phyloP scores from a whole-genome alignment of 92 coral and sea anemone genomes.

The Bergia sp. region DNA sequence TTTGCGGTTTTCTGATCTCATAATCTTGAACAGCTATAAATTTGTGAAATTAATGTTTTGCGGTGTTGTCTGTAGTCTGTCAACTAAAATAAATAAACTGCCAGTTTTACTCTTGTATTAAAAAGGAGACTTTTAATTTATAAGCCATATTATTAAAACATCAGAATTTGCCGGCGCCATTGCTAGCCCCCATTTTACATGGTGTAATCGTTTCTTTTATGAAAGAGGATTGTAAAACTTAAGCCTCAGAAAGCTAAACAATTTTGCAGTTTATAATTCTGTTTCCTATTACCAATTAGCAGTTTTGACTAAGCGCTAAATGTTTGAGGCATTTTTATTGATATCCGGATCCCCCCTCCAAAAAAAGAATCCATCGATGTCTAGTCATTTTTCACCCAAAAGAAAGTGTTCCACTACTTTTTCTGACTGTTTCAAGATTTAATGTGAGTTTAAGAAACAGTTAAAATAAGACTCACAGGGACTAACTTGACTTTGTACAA shows the following conservation, averaged over 20 bases:
- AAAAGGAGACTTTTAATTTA: background rate
- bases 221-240: constrained; percentile 6
- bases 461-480: too few relatives aligned
- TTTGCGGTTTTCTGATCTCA: constrained; percentile 13
- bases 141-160: constrained; percentile 1
- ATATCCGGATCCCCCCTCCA: too few relatives aligned
- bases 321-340: too few relatives aligned
- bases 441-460: too few relatives aligned
- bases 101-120: constrained; percentile 2
- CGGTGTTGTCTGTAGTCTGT: constrained; percentile 4
- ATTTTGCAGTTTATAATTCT: background rate
- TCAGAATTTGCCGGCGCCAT: constrained; percentile 21
- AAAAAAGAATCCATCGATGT: too few relatives aligned
- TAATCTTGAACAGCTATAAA: constrained; percentile 30
- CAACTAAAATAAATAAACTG: constrained; percentile 9
- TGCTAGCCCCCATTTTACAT: background rate
- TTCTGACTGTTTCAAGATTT: too few relatives aligned
- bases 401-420: too few relatives aligned
- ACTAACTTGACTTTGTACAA: too few relatives aligned
- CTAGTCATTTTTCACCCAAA: too few relatives aligned
- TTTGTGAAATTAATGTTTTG: background rate
- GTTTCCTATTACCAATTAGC: background rate
- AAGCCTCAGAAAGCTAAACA: background rate
- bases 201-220: background rate
- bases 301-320: background rate